Percentiles rank a stretch among this genome's conserved stretches.
Evolutionary conservation across 1,140 invertebrate genomes (phyloP).

Genomic region (Leguminivora glycinivorella): DNA sequence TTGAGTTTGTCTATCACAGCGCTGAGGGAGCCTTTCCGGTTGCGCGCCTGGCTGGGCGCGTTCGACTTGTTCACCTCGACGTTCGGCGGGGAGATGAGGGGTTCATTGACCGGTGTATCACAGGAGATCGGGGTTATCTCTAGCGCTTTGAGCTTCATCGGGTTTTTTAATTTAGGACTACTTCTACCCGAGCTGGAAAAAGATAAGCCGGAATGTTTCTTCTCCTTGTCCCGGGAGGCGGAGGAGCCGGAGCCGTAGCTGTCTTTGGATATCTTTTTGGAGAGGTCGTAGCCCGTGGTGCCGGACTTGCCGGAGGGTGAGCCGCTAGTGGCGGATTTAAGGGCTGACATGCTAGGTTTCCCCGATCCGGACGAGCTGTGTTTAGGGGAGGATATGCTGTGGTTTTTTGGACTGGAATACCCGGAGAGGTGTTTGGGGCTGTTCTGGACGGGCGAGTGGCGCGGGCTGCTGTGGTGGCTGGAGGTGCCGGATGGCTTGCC

Average conservation of each 20-base stretch:
- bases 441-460: slow-evolving; percentile 87
- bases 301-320: slow-evolving; percentile 75
- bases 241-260: slow-evolving; percentile 74
- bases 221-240: slow-evolving; percentile 81
- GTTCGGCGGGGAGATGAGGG: slow-evolving; percentile 80
- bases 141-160: slow-evolving; percentile 84
- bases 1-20: slow-evolving; percentile 93
- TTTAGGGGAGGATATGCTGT: slow-evolving; percentile 86
- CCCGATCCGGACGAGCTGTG: slow-evolving; percentile 86
- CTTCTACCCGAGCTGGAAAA: slow-evolving; percentile 77
- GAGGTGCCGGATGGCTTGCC: slow-evolving; percentile 79
- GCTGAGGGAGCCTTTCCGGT: slow-evolving; percentile 88
- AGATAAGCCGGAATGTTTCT: slow-evolving; percentile 79
- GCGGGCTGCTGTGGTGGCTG: slow-evolving; percentile 84
- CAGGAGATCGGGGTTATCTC: slow-evolving; percentile 79
- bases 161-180: slow-evolving; percentile 85
- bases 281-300: slow-evolving; percentile 69
- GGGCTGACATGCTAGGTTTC: slow-evolving; percentile 92
- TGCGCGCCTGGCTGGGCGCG: slow-evolving; percentile 80
- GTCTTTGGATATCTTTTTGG: slow-evolving; percentile 79
- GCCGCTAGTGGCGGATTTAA: slow-evolving; percentile 88
- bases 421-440: slow-evolving; percentile 86
- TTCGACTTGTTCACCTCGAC: slow-evolving; percentile 79
- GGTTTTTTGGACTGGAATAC: slow-evolving; percentile 84
- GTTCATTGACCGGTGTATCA: slow-evolving; percentile 67